Evolutionary conservation across 2,888 invertebrate species (phyloP), one percentile per base, ranked within the genome.

Genomic region (Coelinius sp.): DNA sequence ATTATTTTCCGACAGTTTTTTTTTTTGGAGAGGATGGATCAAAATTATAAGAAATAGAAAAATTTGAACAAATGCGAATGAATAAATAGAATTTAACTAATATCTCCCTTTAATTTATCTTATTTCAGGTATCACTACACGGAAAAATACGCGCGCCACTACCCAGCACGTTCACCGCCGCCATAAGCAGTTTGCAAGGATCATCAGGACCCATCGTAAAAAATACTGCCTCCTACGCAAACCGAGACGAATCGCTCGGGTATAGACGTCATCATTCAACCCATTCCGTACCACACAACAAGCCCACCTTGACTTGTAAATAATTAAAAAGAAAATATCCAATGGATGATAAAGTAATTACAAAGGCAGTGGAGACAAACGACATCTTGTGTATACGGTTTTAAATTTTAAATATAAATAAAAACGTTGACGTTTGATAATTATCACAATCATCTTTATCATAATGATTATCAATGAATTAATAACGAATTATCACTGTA

Each of bases 101-200:
- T n/a, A n/a, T n/a, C n/a, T n/a, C 31, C 31, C 31, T 31, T 31
- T 31, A 5, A 5, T 31, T 31, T 31, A 31, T 41, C 72, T n/a
- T 80, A 79, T 82, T 82, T 3, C 79, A 83, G 84, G 81, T 83
- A 82, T 64, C 80, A 80, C 20, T 80, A 80, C 68, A 76, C 80
- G 52, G 80, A 81, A 66, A 73, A 70, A 71, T 71, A 56, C 68
- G 53, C 73, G 62, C 75, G 70, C 59, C 64, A 63, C 52, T 68
- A 68, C n/a, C 53, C 53, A 56, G 14, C 53, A 14, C 52, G 46
- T 24, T 68, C 71, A n/a, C 59, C 68, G 20, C 44, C 72, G 25
- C 72, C 72, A 22, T 72, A 41, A 68, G 62, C 66, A 27, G 31
- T 46, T 14, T 46, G 14, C 10, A 63, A 38, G 14, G 17, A 25